These are phyloP conservation scores for Rhingia campestris DNA, from an alignment of 2,888 invertebrate species.

Conservation along the genomic window DNA sequence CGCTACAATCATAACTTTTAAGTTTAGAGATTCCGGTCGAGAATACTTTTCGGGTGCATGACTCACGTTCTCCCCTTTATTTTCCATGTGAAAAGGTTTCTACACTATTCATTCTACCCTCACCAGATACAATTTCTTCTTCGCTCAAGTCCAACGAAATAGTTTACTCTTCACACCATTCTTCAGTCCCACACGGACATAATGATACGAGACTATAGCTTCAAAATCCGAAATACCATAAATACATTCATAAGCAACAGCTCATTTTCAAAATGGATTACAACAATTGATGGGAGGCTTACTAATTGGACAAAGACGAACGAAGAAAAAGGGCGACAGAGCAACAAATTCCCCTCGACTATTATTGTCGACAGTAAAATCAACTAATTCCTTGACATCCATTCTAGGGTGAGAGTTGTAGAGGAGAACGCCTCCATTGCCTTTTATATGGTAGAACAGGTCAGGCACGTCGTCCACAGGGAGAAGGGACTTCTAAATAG, in stretches of 20 bases:
- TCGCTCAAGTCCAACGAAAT: slow-evolving; percentile 22
- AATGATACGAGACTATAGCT: slow-evolving; percentile 5
- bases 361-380: slow-evolving; percentile 42
- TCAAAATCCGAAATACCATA: slow-evolving; percentile 37
- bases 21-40: slow-evolving; percentile 22
- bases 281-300: slow-evolving; percentile 63
- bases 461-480: slow-evolving; percentile 36
- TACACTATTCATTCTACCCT: slow-evolving; percentile 7
- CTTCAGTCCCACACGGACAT: not conserved
- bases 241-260: slow-evolving; percentile 39
- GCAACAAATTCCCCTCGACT: slow-evolving; percentile 37
- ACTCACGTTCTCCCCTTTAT: slow-evolving; percentile 7
- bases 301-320: slow-evolving; percentile 59
- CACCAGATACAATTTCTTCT: slow-evolving; percentile 6
- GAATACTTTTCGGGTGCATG: slow-evolving; percentile 4
- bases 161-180: slow-evolving; percentile 31
- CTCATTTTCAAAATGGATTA: slow-evolving; percentile 60
- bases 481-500: slow-evolving; percentile 36
- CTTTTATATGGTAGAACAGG: slow-evolving; percentile 10
- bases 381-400: slow-evolving; percentile 36
- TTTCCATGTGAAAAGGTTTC: not conserved
- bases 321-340: slow-evolving; percentile 34
- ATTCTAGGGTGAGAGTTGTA: slow-evolving; percentile 25
- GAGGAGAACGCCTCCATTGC: slow-evolving; percentile 12
- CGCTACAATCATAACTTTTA: slow-evolving; percentile 21